These are phyloP conservation scores for Acrobasis suavella DNA, from an alignment of 2,888 invertebrate genomes.

Conservation along the genomic window DNA sequence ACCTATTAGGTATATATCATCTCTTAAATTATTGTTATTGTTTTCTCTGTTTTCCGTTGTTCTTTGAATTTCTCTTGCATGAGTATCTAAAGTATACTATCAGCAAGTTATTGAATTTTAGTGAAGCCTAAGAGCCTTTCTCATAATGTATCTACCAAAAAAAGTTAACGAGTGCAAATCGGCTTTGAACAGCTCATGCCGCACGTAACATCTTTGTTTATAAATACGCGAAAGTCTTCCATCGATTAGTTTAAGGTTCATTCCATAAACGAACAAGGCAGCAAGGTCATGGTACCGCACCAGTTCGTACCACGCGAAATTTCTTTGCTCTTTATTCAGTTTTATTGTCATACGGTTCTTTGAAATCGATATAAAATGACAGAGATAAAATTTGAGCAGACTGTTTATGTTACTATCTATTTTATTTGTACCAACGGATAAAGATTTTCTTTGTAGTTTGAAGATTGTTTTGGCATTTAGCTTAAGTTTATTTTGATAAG, in stretches of 20 bases:
- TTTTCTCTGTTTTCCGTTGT: too few relatives aligned
- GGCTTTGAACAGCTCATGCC: constrained; percentile 26
- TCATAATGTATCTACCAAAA: neutral
- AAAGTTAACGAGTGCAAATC: constrained; percentile 10
- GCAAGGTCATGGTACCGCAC: constrained; percentile 76
- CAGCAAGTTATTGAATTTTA: too few relatives aligned
- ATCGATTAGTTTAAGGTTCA: constrained; percentile 68
- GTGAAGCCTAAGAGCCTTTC: too few relatives aligned
- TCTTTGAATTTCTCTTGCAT: too few relatives aligned
- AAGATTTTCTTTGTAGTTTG: neutral
- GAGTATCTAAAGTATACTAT: too few relatives aligned
- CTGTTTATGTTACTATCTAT: neutral
- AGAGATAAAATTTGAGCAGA: constrained; percentile 29
- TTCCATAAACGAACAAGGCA: constrained; percentile 56
- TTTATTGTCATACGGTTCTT: constrained; percentile 50
- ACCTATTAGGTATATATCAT: too few relatives aligned
- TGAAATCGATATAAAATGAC: constrained; percentile 37
- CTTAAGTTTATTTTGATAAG: too few relatives aligned
- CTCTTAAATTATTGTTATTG: too few relatives aligned
- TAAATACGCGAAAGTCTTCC: constrained; percentile 52
- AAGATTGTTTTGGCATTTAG: neutral
- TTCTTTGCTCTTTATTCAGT: constrained; percentile 55
- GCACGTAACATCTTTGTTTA: constrained; percentile 42
- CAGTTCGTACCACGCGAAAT: constrained; percentile 73
- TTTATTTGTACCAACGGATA: neutral